Evolutionary conservation across 1,140 invertebrate genomes (phyloP).

Genomic region (Scaptomyza pallida): DNA sequence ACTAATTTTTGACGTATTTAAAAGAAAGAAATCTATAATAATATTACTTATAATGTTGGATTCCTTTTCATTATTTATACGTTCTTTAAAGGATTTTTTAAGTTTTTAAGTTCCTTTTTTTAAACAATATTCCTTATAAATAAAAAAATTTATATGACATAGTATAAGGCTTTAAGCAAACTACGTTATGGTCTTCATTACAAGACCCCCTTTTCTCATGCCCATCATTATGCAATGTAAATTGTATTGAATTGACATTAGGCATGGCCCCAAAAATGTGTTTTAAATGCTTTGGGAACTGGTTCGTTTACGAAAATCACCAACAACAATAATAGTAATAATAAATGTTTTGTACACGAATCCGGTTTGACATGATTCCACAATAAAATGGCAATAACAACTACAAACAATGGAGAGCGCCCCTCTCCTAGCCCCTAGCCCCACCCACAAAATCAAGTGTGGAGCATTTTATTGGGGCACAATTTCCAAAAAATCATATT

Average conservation of each 20-base stretch:
- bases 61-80: too few relatives aligned
- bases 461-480: constrained; percentile 60
- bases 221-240: constrained; percentile 59
- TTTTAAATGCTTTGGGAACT: constrained; percentile 65
- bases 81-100: too few relatives aligned
- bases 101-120: too few relatives aligned
- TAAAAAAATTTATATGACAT: too few relatives aligned
- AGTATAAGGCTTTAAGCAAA: too few relatives aligned
- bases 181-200: neutral
- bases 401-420: constrained; percentile 18
- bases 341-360: constrained; percentile 58
- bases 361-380: constrained; percentile 81
- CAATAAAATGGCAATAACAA: constrained; percentile 49
- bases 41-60: too few relatives aligned
- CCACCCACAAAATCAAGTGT: constrained; percentile 19
- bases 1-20: too few relatives aligned
- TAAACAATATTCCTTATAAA: too few relatives aligned
- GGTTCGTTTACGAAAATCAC: constrained; percentile 46
- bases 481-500: constrained; percentile 64
- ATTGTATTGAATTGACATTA: constrained; percentile 57
- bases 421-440: neutral
- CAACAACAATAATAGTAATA: constrained; percentile 19
- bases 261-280: constrained; percentile 41
- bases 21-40: too few relatives aligned
- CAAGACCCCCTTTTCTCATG: constrained; percentile 7